phyloP scores from a whole-genome alignment of 2,113 vertebrate species.

The Gymnorhina tibicen region DNA sequence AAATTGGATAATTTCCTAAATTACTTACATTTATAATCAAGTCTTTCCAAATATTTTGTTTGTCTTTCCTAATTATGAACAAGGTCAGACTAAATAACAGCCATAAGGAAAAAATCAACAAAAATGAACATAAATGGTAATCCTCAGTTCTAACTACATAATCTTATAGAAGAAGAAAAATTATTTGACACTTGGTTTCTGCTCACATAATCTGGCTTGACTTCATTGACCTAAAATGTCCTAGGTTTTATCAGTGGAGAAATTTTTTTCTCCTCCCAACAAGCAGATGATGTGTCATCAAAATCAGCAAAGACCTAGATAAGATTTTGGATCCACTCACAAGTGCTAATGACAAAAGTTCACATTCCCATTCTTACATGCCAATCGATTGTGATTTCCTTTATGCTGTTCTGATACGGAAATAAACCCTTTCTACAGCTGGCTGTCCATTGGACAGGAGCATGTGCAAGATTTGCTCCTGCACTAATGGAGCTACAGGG shows the following conservation, averaged over 20 bases:
- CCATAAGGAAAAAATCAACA: background rate
- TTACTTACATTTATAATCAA: background rate
- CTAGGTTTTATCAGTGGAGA: background rate
- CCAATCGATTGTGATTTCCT: background rate
- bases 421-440: background rate
- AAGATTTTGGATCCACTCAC: background rate
- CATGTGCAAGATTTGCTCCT: background rate
- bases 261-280: background rate
- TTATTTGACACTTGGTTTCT: background rate
- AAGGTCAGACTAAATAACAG: background rate
- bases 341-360: background rate
- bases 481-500: too few species aligned
- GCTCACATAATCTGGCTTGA: background rate
- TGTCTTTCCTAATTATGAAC: background rate
- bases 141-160: background rate
- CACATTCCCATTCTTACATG: background rate
- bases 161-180: background rate
- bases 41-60: background rate
- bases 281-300: background rate
- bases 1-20: background rate
- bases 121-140: background rate
- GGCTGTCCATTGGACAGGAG: background rate
- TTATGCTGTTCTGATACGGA: background rate
- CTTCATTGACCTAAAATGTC: background rate
- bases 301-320: background rate